These are phyloP conservation scores for Platyscelio sp. DNA, from an alignment of 2,888 invertebrate genomes.

Conservation along the genomic window DNA sequence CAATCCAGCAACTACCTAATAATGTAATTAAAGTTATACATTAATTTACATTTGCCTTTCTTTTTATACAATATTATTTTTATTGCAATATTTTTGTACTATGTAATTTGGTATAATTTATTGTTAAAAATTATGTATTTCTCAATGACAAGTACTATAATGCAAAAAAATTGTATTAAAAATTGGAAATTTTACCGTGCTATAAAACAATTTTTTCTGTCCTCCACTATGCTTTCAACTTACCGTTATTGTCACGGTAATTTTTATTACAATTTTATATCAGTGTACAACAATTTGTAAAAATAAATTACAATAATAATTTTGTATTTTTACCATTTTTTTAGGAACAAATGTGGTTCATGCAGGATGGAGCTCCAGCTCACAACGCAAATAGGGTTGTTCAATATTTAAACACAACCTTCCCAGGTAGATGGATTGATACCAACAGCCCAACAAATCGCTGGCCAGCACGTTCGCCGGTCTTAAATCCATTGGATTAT, in stretches of 20 bases:
- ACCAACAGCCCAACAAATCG: conserved; percentile 6
- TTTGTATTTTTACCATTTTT: background rate
- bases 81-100: background rate
- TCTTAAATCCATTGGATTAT: conserved; percentile 21
- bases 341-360: conserved; percentile 7
- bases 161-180: background rate
- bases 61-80: background rate
- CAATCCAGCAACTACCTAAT: background rate
- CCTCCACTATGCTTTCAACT: too few relatives aligned
- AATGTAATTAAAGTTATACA: conserved; percentile 1
- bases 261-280: background rate
- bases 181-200: background rate
- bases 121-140: too few relatives aligned
- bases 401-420: background rate
- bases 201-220: too few relatives aligned
- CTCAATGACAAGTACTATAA: too few relatives aligned
- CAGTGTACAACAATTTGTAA: background rate
- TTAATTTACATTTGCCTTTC: background rate
- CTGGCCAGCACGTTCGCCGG: conserved; percentile 17
- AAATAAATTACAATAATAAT: background rate
- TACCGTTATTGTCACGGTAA: too few relatives aligned
- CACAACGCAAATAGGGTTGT: background rate
- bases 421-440: conserved; percentile 22
- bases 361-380: conserved; percentile 20
- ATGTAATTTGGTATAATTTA: too few relatives aligned